Evolutionary conservation across 2,113 vertebrate genomes (phyloP).

Genomic region (Oryzias melastigma): DNA sequence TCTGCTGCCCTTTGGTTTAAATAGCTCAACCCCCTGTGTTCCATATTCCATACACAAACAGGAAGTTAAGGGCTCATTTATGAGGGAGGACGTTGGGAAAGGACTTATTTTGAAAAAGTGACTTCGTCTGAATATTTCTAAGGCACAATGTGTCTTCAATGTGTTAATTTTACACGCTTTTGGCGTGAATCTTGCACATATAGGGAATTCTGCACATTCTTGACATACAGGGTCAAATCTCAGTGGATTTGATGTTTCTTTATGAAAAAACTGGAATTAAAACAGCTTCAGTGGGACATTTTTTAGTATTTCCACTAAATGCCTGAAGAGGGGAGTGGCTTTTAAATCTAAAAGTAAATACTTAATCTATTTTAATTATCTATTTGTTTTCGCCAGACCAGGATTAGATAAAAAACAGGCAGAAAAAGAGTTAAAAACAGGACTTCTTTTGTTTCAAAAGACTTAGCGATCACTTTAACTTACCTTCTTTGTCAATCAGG

Average conservation of each 20-base stretch:
- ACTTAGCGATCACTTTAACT: too few species aligned
- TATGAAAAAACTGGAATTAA: constrained; percentile 57
- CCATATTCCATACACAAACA: constrained; percentile 71
- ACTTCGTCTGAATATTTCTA: constrained; percentile 2
- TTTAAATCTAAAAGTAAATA: too few species aligned
- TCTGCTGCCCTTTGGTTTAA: constrained; percentile 76
- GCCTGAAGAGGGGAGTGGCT: constrained; percentile 12
- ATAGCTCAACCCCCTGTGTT: constrained; percentile 68
- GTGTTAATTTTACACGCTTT: background rate
- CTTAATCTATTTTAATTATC: too few species aligned
- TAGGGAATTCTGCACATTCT: background rate
- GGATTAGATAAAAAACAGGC: too few species aligned
- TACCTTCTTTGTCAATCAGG: constrained; percentile 50
- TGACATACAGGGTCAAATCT: constrained; percentile 46
- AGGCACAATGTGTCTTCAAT: background rate
- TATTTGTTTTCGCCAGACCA: too few species aligned
- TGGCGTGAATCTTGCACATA: background rate
- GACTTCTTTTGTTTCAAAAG: too few species aligned
- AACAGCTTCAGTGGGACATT: constrained; percentile 39
- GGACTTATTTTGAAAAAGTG: constrained; percentile 49
- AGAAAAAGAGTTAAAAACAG: too few species aligned
- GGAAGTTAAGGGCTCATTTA: constrained; percentile 68
- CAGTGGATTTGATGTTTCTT: constrained; percentile 39
- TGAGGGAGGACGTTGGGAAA: constrained; percentile 61
- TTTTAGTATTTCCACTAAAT: constrained; percentile 56